A percentile compares a stretch with the other conserved stretches of the same genome.
Evolutionary conservation across 1,140 invertebrate genomes (phyloP).

Genomic region (Drosophila insularis): DNA sequence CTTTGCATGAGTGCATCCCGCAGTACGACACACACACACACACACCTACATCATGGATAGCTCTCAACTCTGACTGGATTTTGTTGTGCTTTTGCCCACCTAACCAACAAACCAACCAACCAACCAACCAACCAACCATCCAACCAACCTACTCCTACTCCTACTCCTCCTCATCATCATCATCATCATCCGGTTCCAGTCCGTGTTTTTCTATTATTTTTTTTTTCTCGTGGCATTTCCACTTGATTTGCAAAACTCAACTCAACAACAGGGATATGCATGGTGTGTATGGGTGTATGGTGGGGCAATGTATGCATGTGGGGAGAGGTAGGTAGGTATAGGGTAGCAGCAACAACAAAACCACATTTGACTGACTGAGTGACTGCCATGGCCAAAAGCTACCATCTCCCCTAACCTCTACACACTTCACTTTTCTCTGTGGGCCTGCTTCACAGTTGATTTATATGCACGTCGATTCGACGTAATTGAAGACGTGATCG

Average conservation of each 20-base stretch:
- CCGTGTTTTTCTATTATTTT: slow-evolving; percentile 9
- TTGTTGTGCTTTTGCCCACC: slow-evolving; percentile 54
- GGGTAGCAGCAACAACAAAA: slow-evolving; percentile 48
- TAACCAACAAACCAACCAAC: slow-evolving; percentile 15
- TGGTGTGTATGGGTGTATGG: neutral
- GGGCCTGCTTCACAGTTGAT: slow-evolving; percentile 67
- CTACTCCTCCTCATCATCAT: slow-evolving; percentile 23
- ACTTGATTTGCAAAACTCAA: slow-evolving; percentile 79
- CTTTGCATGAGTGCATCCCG: slow-evolving; percentile 71
- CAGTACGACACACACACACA: slow-evolving; percentile 20
- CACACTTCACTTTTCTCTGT: slow-evolving; percentile 5
- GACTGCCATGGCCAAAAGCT: slow-evolving; percentile 34
- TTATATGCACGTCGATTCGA: slow-evolving; percentile 81
- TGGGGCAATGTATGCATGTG: neutral
- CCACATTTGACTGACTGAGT: slow-evolving; percentile 74
- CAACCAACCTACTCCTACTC: neutral
- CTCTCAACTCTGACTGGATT: slow-evolving; percentile 51
- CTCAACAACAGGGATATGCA: slow-evolving; percentile 48
- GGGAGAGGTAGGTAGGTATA: slow-evolving; percentile 4
- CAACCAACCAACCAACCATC: slow-evolving; percentile 28
- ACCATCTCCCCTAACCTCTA: neutral
- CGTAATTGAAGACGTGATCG: slow-evolving; percentile 81
- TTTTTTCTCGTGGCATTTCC: slow-evolving; percentile 64
- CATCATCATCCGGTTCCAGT: slow-evolving; percentile 13
- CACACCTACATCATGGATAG: slow-evolving; percentile 26